Evolutionary conservation across 1,140 invertebrate genomes (phyloP).

Genomic region (Saccostrea cuccullata): DNA sequence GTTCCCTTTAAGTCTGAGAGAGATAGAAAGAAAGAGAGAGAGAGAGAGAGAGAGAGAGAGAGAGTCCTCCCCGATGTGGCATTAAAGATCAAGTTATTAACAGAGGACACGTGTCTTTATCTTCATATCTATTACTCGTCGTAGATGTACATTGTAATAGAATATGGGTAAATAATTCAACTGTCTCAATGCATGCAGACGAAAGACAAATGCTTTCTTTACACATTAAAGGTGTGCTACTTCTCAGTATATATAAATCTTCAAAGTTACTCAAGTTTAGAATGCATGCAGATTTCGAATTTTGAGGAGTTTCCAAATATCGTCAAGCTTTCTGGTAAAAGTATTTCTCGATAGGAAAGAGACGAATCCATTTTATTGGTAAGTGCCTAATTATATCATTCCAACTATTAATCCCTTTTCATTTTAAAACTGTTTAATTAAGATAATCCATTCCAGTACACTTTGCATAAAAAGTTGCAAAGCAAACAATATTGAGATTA

Average conservation of each 20-base stretch:
- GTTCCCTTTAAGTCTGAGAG: too few species aligned
- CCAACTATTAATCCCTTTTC: slow-evolving; percentile 19
- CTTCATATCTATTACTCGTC: too few species aligned
- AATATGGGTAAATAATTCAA: too few species aligned
- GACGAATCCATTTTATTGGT: slow-evolving; percentile 16
- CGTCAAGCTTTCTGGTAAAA: background rate
- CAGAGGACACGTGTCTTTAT: too few species aligned
- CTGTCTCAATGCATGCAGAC: too few species aligned
- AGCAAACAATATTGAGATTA: slow-evolving; percentile 28
- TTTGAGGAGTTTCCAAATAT: slow-evolving; percentile 9
- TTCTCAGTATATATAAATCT: background rate
- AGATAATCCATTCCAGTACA: slow-evolving; percentile 31
- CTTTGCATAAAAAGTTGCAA: slow-evolving; percentile 32
- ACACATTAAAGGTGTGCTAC: too few species aligned
- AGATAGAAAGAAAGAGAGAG: too few species aligned
- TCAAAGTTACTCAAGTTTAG: background rate
- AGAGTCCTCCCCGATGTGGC: too few species aligned
- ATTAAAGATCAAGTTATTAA: too few species aligned
- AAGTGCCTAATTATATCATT: slow-evolving; percentile 31
- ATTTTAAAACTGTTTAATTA: slow-evolving; percentile 30
- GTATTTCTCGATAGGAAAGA: background rate
- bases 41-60: too few species aligned
- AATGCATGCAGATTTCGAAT: background rate
- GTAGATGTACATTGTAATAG: too few species aligned
- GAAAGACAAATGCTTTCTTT: too few species aligned